These are phyloP conservation scores for Cyclargus thomasi DNA, from an alignment of 1,140 invertebrate species.

Conservation along the genomic window DNA sequence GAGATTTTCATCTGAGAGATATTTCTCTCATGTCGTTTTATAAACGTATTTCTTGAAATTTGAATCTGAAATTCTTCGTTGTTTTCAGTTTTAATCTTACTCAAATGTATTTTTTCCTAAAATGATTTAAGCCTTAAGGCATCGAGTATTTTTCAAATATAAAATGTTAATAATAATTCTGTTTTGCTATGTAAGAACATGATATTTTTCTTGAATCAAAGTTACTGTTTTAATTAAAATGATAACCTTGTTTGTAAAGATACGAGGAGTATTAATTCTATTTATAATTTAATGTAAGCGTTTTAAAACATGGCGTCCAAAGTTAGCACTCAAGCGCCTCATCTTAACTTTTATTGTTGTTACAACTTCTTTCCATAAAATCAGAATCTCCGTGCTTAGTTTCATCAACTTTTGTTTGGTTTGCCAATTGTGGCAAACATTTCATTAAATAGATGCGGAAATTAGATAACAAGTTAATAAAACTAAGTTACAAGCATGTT, in stretches of 20 bases:
- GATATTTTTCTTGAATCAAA: no score
- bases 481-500: background rate
- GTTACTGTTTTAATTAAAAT: no score
- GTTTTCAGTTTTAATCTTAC: no score
- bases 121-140: no score
- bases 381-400: conserved; percentile 1
- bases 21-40: background rate
- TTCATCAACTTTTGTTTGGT: background rate
- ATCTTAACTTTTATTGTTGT: conserved; percentile 9
- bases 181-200: no score
- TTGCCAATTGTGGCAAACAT: background rate
- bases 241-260: background rate
- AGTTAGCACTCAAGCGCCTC: background rate
- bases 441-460: background rate
- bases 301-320: background rate
- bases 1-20: background rate
- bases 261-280: background rate
- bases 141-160: no score
- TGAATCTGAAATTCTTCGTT: background rate
- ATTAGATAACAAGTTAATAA: background rate
- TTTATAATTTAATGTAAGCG: conserved; percentile 12
- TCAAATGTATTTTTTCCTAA: no score
- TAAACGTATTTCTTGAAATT: background rate
- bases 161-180: no score
- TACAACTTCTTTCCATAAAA: conserved; percentile 3